Conservation (phyloP, 2,888 invertebrate genomes). For the Phyto melanocephala region DNA sequence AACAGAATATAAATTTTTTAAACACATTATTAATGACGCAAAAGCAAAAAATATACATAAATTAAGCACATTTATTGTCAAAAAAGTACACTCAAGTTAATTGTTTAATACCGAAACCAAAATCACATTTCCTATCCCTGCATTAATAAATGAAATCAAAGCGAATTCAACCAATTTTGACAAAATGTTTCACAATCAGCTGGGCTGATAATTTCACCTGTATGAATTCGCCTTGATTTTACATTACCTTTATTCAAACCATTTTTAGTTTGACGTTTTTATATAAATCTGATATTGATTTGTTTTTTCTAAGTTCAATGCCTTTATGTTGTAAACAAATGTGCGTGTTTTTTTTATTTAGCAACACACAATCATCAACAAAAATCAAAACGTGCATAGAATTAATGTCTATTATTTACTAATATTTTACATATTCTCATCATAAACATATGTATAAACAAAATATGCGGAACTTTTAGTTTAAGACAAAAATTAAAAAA, state of each 20-base stretch:
- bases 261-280: background rate
- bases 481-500: background rate
- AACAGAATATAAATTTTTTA: too few species aligned
- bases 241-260: background rate
- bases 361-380: background rate
- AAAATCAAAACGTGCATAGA: constrained; percentile 44
- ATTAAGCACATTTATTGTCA: too few species aligned
- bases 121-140: too few species aligned
- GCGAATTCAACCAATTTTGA: too few species aligned
- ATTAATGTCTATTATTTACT: background rate
- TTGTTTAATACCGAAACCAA: too few species aligned
- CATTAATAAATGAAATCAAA: too few species aligned
- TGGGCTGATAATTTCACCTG: too few species aligned
- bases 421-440: background rate
- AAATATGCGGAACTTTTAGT: constrained; percentile 22
- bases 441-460: constrained; percentile 3
- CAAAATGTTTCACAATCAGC: too few species aligned
- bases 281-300: background rate
- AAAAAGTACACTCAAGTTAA: too few species aligned
- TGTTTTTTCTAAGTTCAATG: constrained; percentile 21
- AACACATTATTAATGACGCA: too few species aligned
- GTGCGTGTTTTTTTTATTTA: background rate
- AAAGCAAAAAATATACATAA: too few species aligned
- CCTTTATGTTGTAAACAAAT: constrained; percentile 4
- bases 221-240: too few species aligned